A percentile compares a stretch with the other conserved stretches of the same genome.
Evolutionary conservation across 2,888 invertebrate species (phyloP).

Genomic region (Drosophila yooni): DNA sequence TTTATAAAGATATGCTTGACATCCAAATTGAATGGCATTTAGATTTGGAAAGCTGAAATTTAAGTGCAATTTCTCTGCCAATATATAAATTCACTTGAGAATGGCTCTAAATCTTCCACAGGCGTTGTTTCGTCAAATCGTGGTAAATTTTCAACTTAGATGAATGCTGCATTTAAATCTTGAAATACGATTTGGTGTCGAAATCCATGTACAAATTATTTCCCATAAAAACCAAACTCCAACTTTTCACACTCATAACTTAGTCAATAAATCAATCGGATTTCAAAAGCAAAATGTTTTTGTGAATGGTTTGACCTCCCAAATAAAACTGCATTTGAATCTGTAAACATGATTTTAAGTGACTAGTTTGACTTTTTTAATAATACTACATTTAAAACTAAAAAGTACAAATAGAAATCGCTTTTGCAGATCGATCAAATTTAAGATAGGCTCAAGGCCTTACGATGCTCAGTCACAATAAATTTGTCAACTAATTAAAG

Average conservation of each 20-base stretch:
- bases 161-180: not conserved
- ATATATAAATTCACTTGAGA: too few relatives aligned
- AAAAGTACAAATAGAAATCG: not conserved
- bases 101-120: accelerated
- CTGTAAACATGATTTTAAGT: not conserved
- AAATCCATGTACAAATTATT: too few relatives aligned
- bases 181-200: not conserved
- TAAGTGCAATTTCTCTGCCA: too few relatives aligned
- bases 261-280: not conserved
- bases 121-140: too few relatives aligned
- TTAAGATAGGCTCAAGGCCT: not conserved
- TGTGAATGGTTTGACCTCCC: not conserved
- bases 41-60: too few relatives aligned
- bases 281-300: not conserved
- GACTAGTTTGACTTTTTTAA: accelerated
- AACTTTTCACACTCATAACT: not conserved
- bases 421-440: not conserved
- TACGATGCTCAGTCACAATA: not conserved
- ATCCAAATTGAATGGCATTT: too few relatives aligned
- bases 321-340: too few relatives aligned
- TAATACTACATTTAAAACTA: not conserved
- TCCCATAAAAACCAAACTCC: not conserved
- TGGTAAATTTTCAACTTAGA: too few relatives aligned
- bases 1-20: not conserved
- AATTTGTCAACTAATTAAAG: not conserved